These are phyloP conservation scores for Machimus atricapillus DNA, from an alignment of 2,888 invertebrate genomes.

Conservation along the genomic window DNA sequence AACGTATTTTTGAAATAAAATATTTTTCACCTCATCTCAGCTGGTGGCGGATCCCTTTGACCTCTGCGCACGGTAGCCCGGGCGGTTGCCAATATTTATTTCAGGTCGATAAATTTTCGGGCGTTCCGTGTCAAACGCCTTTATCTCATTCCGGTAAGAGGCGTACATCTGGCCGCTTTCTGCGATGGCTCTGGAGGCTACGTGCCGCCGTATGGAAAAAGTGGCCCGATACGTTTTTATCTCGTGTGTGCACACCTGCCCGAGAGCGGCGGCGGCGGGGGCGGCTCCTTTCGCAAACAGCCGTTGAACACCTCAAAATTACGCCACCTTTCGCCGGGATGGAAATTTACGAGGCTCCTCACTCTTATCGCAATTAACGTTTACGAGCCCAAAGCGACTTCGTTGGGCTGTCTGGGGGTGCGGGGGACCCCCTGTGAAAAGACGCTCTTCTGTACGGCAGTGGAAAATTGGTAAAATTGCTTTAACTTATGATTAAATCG, in stretches of 20 bases:
- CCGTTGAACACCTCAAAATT: conserved; percentile 20
- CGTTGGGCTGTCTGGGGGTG: too few species aligned
- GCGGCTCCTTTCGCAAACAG: conserved; percentile 22
- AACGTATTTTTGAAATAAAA: conserved; percentile 36
- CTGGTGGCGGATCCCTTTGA: neutral
- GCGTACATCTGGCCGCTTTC: conserved; percentile 28
- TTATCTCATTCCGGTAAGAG: conserved; percentile 34
- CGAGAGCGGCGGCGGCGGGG: neutral
- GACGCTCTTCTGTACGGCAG: neutral
- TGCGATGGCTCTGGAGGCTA: neutral
- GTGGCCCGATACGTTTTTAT: conserved; percentile 25
- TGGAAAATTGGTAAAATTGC: conserved; percentile 34
- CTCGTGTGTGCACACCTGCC: conserved; percentile 34
- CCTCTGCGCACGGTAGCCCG: neutral
- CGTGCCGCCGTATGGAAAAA: conserved; percentile 8
- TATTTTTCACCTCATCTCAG: conserved; percentile 38
- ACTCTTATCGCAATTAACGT: conserved; percentile 37
- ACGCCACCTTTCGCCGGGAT: neutral
- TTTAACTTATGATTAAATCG: conserved; percentile 35
- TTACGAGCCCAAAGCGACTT: neutral
- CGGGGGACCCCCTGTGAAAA: neutral
- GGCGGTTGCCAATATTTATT: neutral
- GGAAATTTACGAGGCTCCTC: conserved; percentile 25
- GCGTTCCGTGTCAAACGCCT: conserved; percentile 29
- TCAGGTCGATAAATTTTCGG: conserved; percentile 38